Percentiles rank a stretch among this genome's conserved stretches.
Conservation (phyloP, 2,113 vertebrate species). For the Procavia capensis region DNA sequence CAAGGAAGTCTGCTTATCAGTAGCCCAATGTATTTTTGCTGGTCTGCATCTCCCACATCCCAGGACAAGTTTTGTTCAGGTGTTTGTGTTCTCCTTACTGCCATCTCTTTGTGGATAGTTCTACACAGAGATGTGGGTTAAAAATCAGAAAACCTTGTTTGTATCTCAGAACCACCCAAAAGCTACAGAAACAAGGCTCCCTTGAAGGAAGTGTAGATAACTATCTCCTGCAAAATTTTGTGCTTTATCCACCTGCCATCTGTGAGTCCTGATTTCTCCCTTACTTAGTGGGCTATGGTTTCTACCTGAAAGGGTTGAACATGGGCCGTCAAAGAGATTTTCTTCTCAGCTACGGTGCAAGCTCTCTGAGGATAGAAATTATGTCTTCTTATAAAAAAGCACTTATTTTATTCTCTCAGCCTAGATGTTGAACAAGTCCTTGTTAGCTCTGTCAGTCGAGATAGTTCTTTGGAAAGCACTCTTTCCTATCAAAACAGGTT, state of each 20-base stretch:
- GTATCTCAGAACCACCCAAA: neutral
- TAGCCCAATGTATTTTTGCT: neutral
- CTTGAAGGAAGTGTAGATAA: neutral
- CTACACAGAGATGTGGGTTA: neutral
- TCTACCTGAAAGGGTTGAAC: neutral
- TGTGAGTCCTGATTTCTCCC: neutral
- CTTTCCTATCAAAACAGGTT: neutral
- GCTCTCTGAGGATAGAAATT: constrained; percentile 47
- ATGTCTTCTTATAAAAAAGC: neutral
- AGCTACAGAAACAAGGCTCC: neutral
- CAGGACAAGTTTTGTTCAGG: neutral
- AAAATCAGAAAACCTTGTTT: neutral
- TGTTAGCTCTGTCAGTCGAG: neutral
- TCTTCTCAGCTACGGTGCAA: neutral
- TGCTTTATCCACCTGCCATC: neutral
- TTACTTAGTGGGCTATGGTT: neutral
- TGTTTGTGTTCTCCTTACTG: neutral
- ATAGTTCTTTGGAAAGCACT: neutral
- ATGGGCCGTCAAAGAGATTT: neutral
- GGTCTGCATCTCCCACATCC: neutral
- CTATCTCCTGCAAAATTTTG: neutral
- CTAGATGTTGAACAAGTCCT: neutral
- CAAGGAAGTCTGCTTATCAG: neutral
- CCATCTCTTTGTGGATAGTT: neutral
- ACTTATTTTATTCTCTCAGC: neutral